Evolutionary conservation across 2,113 vertebrate species (phyloP).

Genomic region (Mus spicilegus): DNA sequence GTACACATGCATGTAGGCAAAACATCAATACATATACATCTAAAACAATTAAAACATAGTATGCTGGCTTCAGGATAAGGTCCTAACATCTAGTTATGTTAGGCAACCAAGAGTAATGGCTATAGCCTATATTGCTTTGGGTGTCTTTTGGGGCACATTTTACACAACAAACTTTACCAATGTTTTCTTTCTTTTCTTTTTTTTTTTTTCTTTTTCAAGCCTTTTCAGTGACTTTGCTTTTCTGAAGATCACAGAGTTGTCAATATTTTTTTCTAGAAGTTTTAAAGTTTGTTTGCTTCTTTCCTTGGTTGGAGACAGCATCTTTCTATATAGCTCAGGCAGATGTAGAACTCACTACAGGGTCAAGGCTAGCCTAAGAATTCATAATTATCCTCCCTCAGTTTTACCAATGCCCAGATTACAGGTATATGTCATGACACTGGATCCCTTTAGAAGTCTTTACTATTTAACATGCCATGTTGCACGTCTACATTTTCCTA

Average conservation of each 20-base stretch:
- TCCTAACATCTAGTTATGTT: not conserved
- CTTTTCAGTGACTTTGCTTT: not conserved
- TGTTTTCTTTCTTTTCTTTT: not conserved
- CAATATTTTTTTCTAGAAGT: slow-evolving; percentile 17
- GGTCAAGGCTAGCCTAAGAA: not conserved
- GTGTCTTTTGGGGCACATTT: not conserved
- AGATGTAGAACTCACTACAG: not conserved
- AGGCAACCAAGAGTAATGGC: not conserved
- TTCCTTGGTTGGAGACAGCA: not conserved
- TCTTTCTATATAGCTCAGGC: not conserved
- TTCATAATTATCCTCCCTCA: not conserved
- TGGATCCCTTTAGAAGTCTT: not conserved
- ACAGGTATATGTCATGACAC: not conserved
- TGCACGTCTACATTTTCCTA: not conserved
- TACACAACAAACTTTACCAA: not conserved
- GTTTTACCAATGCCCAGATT: not conserved
- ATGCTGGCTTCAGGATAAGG: not conserved
- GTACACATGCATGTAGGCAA: not conserved
- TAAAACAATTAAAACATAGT: not conserved
- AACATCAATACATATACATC: not conserved
- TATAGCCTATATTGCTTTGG: not conserved
- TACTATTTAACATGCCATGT: not conserved
- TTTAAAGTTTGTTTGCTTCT: not conserved
- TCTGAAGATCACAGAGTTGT: not conserved
- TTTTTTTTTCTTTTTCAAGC: not conserved